phyloP scores from a whole-genome alignment of 2,113 vertebrate genomes.

The Butastur rufipennis region DNA sequence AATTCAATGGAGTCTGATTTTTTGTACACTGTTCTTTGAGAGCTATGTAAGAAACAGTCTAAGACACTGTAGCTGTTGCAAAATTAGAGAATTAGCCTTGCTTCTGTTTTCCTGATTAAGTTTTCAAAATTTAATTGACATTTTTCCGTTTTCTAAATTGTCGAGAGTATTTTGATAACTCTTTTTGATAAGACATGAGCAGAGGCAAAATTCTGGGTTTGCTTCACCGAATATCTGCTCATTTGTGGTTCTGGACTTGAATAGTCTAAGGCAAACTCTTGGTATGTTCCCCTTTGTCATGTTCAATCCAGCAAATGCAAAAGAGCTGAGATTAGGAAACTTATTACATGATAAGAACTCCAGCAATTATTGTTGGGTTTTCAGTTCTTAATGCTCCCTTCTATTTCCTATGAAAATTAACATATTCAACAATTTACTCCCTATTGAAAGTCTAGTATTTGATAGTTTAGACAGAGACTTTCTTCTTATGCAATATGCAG shows the following conservation, averaged over 20 bases:
- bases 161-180: not conserved
- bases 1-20: not conserved
- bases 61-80: not conserved
- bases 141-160: not conserved
- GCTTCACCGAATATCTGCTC: not conserved
- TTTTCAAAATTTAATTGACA: not conserved
- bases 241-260: not conserved
- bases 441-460: not conserved
- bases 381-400: not conserved
- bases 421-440: not conserved
- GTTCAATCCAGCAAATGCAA: not conserved
- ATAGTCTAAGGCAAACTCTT: not conserved
- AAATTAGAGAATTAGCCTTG: not conserved
- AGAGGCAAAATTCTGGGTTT: not conserved
- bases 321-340: not conserved
- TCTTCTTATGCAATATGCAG: not conserved
- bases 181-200: not conserved
- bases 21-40: rapidly evolving
- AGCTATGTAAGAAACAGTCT: not conserved
- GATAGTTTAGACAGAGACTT: not conserved
- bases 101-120: not conserved
- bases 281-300: not conserved
- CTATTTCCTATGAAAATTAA: not conserved
- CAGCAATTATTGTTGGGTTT: not conserved
- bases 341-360: not conserved